Base-by-base conservation (phyloP, 2,113 vertebrate genomes). In the Nycticryphes semicollaris region DNA sequence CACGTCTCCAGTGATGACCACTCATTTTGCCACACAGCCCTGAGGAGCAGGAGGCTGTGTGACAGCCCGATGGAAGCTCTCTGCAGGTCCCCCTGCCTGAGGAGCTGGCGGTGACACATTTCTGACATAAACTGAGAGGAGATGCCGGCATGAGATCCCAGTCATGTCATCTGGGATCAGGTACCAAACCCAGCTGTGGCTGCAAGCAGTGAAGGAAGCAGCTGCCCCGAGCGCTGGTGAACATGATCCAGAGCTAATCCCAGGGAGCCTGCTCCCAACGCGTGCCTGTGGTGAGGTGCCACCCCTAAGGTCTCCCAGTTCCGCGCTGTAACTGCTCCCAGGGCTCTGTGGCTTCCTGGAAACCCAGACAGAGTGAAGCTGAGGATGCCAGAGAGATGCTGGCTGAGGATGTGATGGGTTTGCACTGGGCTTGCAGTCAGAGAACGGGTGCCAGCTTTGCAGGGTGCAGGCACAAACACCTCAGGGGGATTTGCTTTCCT, bases 151-250 rank as follows among this genome's bases (percentile, higher is more conserved):
- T 77, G 77, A 94, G 86, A 95, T 92, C 93, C 93, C 20, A 7
- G 68, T 95, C 84, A 23, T 93, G 97, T 97, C 96, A 95, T 53
- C 48, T 81, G 77, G 92, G 94, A 97, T 97, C 95, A 95, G 84
- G 90, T 95, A 95, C 85, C 94, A 73, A 90, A 72, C 57, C 51
- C 66, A 8, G 62, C 79, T 3, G 1, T 74, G 57, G 60, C 89
- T 82, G 59, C 43, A 7, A 53, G 92, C 87, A 12, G 27, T 7
- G 88, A 89, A 62, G 89, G 76, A 83, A 87, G 83, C 91, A 92
- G 87, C 91, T 93, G 94, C 87, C 89, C 82, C 6, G 3, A 64
- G 93, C 25, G 0, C 63, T 93, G 60, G 60, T 28, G 81, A 87
- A 50, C 91, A 91, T n/a, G 93, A 84, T 89, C 64, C 69, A 51